Evolutionary conservation across 2,797 vertebrate genomes (phyloP).

Genomic region (Malacoctenus gilli): DNA sequence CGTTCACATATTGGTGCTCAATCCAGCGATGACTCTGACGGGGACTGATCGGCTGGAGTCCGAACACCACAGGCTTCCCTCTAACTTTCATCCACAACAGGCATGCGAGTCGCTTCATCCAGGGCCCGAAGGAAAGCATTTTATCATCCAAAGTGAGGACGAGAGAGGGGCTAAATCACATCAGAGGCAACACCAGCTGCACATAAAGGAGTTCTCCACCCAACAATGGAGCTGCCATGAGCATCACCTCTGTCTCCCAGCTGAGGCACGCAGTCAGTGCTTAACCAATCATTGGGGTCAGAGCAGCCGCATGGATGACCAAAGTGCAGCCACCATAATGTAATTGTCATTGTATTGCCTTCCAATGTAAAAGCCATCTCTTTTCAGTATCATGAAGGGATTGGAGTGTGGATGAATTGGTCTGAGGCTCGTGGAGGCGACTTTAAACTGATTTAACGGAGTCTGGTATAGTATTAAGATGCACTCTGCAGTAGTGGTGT

Average conservation of each 20-base stretch:
- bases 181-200: constrained; percentile 76
- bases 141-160: constrained; percentile 77
- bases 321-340: constrained; percentile 81
- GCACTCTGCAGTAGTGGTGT: constrained; percentile 76
- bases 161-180: constrained; percentile 75
- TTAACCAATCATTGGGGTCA: constrained; percentile 78
- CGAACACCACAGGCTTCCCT: constrained; percentile 21
- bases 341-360: constrained; percentile 85
- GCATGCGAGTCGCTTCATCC: constrained; percentile 43
- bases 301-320: constrained; percentile 76
- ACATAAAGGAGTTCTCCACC: constrained; percentile 76
- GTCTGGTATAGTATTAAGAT: constrained; percentile 78
- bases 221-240: constrained; percentile 75
- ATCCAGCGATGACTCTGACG: constrained; percentile 11
- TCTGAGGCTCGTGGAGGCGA: constrained; percentile 66
- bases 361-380: constrained; percentile 79
- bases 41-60: constrained; percentile 8
- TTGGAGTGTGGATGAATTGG: constrained; percentile 78
- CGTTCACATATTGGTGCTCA: too few species aligned
- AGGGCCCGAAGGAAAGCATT: constrained; percentile 56
- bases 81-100: constrained; percentile 54
- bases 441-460: constrained; percentile 82
- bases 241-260: constrained; percentile 77
- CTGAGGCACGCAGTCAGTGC: constrained; percentile 70
- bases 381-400: constrained; percentile 74